A percentile compares a stretch with the other conserved stretches of the same genome.
Conservation (phyloP, 2,888 invertebrate species). For the Heliconius erato region DNA sequence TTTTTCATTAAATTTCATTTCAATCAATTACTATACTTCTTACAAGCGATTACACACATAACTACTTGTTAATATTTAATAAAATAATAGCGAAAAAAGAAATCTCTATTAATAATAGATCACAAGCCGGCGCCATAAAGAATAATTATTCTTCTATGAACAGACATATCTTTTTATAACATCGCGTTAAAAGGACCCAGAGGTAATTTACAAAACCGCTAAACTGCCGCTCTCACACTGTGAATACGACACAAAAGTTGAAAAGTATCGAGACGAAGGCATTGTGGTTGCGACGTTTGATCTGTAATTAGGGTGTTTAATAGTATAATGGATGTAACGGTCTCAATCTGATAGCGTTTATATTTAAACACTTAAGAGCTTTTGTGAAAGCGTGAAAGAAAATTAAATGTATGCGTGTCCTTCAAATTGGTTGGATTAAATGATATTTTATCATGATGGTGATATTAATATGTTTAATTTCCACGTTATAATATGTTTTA, state of each 20-base stretch:
- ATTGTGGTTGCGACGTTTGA: conserved; percentile 82
- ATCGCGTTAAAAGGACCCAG: conserved; percentile 62
- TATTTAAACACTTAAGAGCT: conserved; percentile 62
- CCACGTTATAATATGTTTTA: background rate
- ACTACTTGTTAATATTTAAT: background rate
- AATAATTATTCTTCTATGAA: conserved; percentile 34
- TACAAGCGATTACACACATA: background rate
- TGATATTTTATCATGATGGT: conserved; percentile 56
- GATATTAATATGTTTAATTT: conserved; percentile 4
- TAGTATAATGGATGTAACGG: conserved; percentile 80
- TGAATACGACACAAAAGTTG: conserved; percentile 76
- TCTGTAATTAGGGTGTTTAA: conserved; percentile 82
- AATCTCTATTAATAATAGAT: conserved; percentile 21
- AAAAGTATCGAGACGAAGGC: conserved; percentile 74
- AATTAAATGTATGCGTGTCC: conserved; percentile 60
- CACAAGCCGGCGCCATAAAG: conserved; percentile 23
- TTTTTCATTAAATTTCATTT: background rate
- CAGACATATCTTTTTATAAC: conserved; percentile 27
- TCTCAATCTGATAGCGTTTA: conserved; percentile 75
- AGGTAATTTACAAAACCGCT: conserved; percentile 75
- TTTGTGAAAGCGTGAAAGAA: conserved; percentile 68
- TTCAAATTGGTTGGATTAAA: conserved; percentile 61
- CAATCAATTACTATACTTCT: background rate
- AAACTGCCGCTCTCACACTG: conserved; percentile 68
- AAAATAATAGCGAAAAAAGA: background rate